Conservation (phyloP, 2,113 vertebrate species). For the Mobula birostris region DNA sequence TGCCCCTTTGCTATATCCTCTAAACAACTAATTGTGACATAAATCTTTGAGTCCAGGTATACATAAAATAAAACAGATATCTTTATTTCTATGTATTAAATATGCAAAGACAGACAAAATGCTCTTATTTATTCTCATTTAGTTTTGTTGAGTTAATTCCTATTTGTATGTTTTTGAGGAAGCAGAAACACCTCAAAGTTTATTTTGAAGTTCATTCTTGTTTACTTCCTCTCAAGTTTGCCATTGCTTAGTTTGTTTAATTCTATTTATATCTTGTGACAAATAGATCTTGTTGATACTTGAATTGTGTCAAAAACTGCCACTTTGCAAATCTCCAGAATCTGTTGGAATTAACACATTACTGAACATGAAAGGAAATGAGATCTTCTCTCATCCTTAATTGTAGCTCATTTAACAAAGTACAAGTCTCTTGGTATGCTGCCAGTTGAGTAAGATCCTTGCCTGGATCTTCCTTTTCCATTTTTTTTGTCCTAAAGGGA, state of each 20-base stretch:
- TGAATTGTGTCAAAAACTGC: neutral
- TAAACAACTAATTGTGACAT: neutral
- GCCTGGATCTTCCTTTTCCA: neutral
- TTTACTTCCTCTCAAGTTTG: neutral
- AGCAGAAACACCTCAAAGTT: neutral
- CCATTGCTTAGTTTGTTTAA: neutral
- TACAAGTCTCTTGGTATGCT: neutral
- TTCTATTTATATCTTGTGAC: neutral
- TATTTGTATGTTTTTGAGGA: neutral
- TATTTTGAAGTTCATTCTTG: neutral
- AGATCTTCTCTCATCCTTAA: neutral
- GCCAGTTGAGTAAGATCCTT: neutral
- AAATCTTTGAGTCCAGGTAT: neutral
- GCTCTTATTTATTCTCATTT: neutral
- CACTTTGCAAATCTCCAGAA: neutral
- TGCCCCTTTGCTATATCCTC: neutral
- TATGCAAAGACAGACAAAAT: neutral
- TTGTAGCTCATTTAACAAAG: neutral
- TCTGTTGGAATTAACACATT: neutral
- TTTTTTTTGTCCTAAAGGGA: neutral
- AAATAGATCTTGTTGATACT: neutral
- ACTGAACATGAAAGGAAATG: neutral
- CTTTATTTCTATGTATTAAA: no score
- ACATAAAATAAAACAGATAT: neutral
- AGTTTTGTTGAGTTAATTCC: neutral